phyloP scores from a whole-genome alignment of 2,888 invertebrate genomes.

The Incurvaria masculella region DNA sequence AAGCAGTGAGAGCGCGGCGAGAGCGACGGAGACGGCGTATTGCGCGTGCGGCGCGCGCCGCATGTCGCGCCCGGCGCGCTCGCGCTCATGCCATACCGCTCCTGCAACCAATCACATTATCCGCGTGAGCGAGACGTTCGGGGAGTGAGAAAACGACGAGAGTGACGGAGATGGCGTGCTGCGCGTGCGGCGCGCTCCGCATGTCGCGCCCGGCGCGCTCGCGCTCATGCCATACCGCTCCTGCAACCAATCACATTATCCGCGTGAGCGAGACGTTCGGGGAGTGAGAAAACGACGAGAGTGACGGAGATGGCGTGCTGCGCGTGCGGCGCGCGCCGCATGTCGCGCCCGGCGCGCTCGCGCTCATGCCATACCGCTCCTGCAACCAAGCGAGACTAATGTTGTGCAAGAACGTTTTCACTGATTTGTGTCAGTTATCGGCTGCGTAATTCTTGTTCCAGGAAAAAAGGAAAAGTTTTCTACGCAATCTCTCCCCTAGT shows the following conservation, averaged over 20 bases:
- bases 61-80: constrained; percentile 53
- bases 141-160: too few species aligned
- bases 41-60: constrained; percentile 56
- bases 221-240: constrained; percentile 52
- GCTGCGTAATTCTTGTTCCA: too few species aligned
- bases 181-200: constrained; percentile 57
- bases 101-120: constrained; percentile 25
- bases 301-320: constrained; percentile 39
- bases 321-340: constrained; percentile 57
- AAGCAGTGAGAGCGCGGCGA: constrained; percentile 33
- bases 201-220: constrained; percentile 46
- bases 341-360: constrained; percentile 42
- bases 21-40: constrained; percentile 31
- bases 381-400: too few species aligned
- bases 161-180: constrained; percentile 25
- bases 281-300: too few species aligned
- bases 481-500: too few species aligned
- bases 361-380: constrained; percentile 53
- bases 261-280: too few species aligned
- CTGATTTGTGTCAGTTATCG: too few species aligned
- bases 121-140: too few species aligned
- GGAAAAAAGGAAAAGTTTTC: too few species aligned
- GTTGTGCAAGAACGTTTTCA: too few species aligned
- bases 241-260: too few species aligned
- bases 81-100: constrained; percentile 50